Evolutionary conservation across 2,888 invertebrate species (phyloP).

Genomic region (Oxycera nigricornis): DNA sequence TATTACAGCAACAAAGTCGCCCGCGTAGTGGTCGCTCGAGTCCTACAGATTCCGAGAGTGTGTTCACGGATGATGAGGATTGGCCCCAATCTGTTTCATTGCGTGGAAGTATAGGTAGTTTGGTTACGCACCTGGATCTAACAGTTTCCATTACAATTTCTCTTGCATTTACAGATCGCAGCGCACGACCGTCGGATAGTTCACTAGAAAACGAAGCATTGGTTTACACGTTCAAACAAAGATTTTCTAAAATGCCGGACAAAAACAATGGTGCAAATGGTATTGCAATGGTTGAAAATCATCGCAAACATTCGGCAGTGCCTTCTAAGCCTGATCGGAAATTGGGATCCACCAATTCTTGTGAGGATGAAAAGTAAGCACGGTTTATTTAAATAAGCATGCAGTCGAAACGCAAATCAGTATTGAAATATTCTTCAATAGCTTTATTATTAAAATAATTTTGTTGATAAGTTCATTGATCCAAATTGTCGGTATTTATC

Average conservation of each 20-base stretch:
- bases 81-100: slow-evolving; percentile 66
- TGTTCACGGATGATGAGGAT: slow-evolving; percentile 75
- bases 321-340: slow-evolving; percentile 69
- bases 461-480: too few species aligned
- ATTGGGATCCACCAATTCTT: slow-evolving; percentile 55
- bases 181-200: slow-evolving; percentile 66
- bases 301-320: slow-evolving; percentile 59
- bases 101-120: slow-evolving; percentile 59
- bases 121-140: background rate
- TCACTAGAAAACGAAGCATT: slow-evolving; percentile 67
- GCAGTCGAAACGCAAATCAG: too few species aligned
- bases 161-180: too few species aligned
- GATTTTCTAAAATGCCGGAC: slow-evolving; percentile 65
- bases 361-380: slow-evolving; percentile 62
- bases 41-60: slow-evolving; percentile 73
- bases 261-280: slow-evolving; percentile 49
- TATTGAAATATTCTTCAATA: too few species aligned
- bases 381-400: slow-evolving; percentile 3
- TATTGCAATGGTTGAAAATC: slow-evolving; percentile 63
- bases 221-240: slow-evolving; percentile 66
- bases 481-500: too few species aligned
- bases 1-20: slow-evolving; percentile 47
- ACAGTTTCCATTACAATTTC: background rate
- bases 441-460: too few species aligned
- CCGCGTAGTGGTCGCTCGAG: slow-evolving; percentile 62